Conservation (phyloP, 2,797 vertebrate species). For the Eulemur coronatus region DNA sequence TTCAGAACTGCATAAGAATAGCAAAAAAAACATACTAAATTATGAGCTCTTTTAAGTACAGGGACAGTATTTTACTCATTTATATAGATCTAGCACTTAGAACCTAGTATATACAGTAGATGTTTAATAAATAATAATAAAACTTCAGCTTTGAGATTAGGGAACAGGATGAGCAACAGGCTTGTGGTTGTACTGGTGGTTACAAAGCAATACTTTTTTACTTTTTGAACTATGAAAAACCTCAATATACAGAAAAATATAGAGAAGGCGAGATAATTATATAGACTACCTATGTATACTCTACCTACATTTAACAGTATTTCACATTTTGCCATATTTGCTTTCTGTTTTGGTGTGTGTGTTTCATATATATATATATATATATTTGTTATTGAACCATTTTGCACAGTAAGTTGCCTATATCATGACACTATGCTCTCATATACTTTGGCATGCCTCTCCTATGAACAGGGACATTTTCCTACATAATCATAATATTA, state of each 20-base stretch:
- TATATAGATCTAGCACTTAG: background rate
- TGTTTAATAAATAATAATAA: background rate
- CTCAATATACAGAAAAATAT: background rate
- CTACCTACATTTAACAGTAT: background rate
- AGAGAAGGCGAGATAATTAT: background rate
- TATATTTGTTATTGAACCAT: background rate
- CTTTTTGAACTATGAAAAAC: background rate
- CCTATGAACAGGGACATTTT: background rate
- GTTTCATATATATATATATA: background rate
- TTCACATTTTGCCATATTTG: background rate
- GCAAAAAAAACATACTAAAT: background rate
- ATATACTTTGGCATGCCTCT: background rate
- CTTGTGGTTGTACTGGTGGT: background rate
- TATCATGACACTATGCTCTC: background rate
- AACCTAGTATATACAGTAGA: background rate
- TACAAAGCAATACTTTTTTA: background rate
- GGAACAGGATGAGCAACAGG: background rate
- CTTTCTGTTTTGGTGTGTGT: background rate
- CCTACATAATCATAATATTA: background rate
- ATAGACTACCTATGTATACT: background rate
- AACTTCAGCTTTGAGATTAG: background rate
- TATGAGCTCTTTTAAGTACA: background rate
- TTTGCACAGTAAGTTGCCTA: background rate
- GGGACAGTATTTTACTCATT: background rate
- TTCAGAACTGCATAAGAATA: slow-evolving; percentile 8